A percentile compares a stretch with the other conserved stretches of the same genome.
Evolutionary conservation across 2,888 invertebrate species (phyloP).

Genomic region (Cremastinae sp.): DNA sequence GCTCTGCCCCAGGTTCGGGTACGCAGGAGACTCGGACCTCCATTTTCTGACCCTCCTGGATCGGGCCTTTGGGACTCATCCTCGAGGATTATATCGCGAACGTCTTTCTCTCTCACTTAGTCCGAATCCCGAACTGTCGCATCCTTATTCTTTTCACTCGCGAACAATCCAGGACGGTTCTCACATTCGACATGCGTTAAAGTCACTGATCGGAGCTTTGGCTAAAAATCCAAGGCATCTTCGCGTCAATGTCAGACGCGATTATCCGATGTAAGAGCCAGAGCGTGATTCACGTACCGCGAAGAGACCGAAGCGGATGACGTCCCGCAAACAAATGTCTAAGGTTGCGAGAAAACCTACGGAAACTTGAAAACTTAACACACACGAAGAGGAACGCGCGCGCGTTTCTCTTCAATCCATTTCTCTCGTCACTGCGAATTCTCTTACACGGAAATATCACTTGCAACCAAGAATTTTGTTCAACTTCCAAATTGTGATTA

Average conservation of each 20-base stretch:
- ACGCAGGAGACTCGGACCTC: conserved; percentile 77
- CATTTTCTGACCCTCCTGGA: conserved; percentile 73
- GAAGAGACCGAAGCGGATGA: conserved; percentile 25
- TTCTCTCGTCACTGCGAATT: no score
- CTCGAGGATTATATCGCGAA: conserved; percentile 57
- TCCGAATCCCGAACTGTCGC: conserved; percentile 20
- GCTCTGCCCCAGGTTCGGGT: conserved; percentile 73
- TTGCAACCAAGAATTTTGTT: no score
- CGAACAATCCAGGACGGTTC: no score
- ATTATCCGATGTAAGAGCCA: no score
- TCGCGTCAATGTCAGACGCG: no score
- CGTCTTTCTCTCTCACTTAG: conserved; percentile 71
- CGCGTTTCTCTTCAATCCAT: conserved; percentile 22
- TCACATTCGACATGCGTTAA: no score
- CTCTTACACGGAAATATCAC: no score
- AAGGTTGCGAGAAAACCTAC: not conserved
- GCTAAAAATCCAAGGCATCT: no score
- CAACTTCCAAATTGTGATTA: no score
- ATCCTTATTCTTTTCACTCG: no score
- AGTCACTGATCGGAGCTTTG: no score
- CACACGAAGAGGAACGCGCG: not conserved
- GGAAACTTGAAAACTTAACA: conserved; percentile 19
- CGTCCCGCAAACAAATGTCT: conserved; percentile 46
- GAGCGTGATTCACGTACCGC: no score
- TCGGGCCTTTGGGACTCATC: conserved; percentile 77